Evolutionary conservation across 2,797 vertebrate genomes (phyloP), one percentile per base, ranked within the genome.

Genomic region (Stomatorhinus walkeri): DNA sequence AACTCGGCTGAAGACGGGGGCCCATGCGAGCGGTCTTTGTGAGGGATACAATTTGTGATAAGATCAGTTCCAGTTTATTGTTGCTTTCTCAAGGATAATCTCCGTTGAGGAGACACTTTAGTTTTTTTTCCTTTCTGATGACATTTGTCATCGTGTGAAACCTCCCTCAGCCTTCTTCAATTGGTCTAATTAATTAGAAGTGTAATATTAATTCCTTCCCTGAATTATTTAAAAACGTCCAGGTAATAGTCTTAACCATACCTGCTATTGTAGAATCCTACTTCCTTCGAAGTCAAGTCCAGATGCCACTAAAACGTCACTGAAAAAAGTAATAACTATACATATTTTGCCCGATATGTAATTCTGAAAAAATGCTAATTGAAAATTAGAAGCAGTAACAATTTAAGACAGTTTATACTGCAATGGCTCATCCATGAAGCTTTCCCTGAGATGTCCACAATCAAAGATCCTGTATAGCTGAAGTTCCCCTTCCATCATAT

Each of bases 31-130:
- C 59, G 85, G 59, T 32, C 40, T 48, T 24, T 84, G 72, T 79
- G 14, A 79, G 72, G 72, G 72, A 79, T 79, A 79, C 40, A 79
- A 79, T 79, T 79, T 43, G 12, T 40, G 72, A 79, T 79, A 79
- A 79, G 72, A 79, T 79, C 72, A 43, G 72, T 79, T 79, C 36
- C 40, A 43, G 32, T 43, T 79, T 43, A 79, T 51, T 84, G 81
- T 84, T 51, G 22, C 40, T 49, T 49, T 84, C 49, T 84, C 43
- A 51, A 84, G 43, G 81, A 84, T 84, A 48, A 84, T 28, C 43
- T 84, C 43, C 22, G 40, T n/a, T 51, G 22, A 24, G 43, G 79
- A 49, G 9, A 28, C 43, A 84, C 48, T 51, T 84, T 79, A 1
- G 4, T 49, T 46, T 84, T 84, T 84, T 43, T 6, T 1, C n/a